Conservation (phyloP, 2,113 vertebrate species). For the Sialia sialis region DNA sequence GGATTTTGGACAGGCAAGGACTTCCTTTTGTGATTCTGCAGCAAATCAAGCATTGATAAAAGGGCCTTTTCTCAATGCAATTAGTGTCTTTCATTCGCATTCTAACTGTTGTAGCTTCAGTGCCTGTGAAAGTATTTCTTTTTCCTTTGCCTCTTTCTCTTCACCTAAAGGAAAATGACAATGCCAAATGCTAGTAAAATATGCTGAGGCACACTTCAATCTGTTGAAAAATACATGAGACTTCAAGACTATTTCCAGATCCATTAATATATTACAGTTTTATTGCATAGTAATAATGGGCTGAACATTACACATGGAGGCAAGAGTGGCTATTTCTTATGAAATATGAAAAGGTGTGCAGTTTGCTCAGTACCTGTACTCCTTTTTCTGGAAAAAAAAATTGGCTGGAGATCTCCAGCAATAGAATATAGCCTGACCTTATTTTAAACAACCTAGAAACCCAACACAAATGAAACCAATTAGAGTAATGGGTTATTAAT, state of each 20-base stretch:
- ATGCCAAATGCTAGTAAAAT: neutral
- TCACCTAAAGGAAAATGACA: constrained; percentile 23
- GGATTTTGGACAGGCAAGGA: neutral
- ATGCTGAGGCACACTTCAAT: neutral
- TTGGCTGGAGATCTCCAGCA: neutral
- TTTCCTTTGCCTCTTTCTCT: neutral
- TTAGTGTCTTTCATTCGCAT: neutral
- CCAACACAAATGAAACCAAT: neutral
- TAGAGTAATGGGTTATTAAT: neutral
- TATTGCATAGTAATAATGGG: neutral
- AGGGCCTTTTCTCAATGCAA: neutral
- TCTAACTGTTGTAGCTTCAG: neutral
- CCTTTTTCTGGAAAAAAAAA: neutral
- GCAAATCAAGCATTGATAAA: neutral
- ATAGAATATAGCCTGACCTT: neutral
- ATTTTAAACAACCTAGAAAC: neutral
- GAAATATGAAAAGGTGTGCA: neutral
- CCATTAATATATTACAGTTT: constrained; percentile 17
- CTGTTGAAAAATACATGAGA: constrained; percentile 41
- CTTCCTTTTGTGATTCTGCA: neutral
- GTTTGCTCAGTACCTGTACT: neutral
- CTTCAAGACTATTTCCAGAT: constrained; percentile 19
- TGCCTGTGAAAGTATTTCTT: neutral
- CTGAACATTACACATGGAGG: neutral
- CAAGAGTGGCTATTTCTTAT: neutral